Evolutionary conservation across 2,797 vertebrate genomes (phyloP), one percentile per base, ranked within the genome.

Genomic region (Philypnodon macrostomus): DNA sequence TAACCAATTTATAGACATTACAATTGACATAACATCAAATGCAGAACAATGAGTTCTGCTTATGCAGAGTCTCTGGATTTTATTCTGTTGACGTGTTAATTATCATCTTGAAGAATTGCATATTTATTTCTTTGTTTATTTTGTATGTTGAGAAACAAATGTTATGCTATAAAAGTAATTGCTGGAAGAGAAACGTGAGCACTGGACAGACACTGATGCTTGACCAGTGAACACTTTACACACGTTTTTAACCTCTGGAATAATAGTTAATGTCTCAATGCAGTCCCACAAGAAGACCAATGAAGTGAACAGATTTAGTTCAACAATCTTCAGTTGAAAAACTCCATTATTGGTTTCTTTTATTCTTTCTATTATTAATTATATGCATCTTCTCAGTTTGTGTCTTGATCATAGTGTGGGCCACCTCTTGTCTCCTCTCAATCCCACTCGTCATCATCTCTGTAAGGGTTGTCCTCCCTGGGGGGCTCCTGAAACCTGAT

Each of bases 401-500:
- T 29, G 30, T 35, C 39, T 48, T 33, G 27, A 32, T 57, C 17
- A 19, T 38, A 35, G 41, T 30, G 27, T 44, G 17, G 14, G 41
- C 33, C 18, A 24, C 40, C 16, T 13, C 53, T 30, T 10, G n/a
- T n/a, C n/a, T n/a, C n/a, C 32, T 57, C 56, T 92, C 85, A 95
- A 60, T 98, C 93, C 90, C 92, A 92, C 45, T 92, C 93, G 5
- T 96, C 87, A 0, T 92, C 94, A 0, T 94, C 93, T 14, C 88
- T 89, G 63, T 96, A 93, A 0, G 89, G 89, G 73, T 93, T 91
- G 77, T 98, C 93, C 0, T 98, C 95, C 1, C 80, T 87, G 0
- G 92, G 93, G 0, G 92, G 94, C 59, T 98, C 96, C 52, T 94
- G 93, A 71, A 99, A 96, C 73, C 93, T 92, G 81, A 99, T 97